A percentile compares a stretch with the other conserved stretches of the same genome.
Conservation (phyloP, 2,797 vertebrate genomes). For the Atherinosoma microstoma region DNA sequence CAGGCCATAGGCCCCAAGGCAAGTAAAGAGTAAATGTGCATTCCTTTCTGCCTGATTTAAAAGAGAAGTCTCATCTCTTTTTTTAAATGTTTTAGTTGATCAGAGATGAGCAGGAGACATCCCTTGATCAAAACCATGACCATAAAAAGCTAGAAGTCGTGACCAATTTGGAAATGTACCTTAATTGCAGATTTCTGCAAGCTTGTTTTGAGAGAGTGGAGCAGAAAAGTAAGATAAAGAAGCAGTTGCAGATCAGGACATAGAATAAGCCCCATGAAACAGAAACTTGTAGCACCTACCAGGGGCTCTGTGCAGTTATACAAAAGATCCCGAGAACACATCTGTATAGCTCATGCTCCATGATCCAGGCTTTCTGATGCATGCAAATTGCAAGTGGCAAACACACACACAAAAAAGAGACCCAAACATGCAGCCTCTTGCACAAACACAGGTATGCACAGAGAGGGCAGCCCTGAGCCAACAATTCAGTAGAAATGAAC, state of each 20-base stretch:
- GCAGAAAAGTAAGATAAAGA: constrained; percentile 21
- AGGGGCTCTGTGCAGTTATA: not conserved
- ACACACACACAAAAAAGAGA: constrained; percentile 31
- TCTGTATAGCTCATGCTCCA: constrained; percentile 15
- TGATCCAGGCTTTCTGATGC: constrained; percentile 21
- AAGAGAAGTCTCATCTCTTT: constrained; percentile 69
- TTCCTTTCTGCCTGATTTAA: constrained; percentile 83
- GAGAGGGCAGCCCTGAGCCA: constrained; percentile 75
- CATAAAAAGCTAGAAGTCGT: constrained; percentile 34
- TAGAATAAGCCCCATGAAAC: not conserved
- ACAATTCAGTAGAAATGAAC: constrained; percentile 63
- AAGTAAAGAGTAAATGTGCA: constrained; percentile 67
- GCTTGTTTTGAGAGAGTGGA: constrained; percentile 29
- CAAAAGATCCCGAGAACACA: constrained; percentile 9
- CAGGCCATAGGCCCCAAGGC: constrained; percentile 68
- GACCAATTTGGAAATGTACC: constrained; percentile 34
- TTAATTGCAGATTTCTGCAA: constrained; percentile 31
- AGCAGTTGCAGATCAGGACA: not conserved
- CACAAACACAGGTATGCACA: constrained; percentile 69
- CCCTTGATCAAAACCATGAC: constrained; percentile 55
- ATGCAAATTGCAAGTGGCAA: constrained; percentile 28
- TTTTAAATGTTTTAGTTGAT: constrained; percentile 72
- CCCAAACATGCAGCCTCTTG: constrained; percentile 46
- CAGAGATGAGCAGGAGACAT: constrained; percentile 71
- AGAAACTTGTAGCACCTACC: not conserved